A percentile compares a stretch with the other conserved stretches of the same genome.
Evolutionary conservation across 2,797 vertebrate genomes (phyloP).

Genomic region (Bradypodion ventrale): DNA sequence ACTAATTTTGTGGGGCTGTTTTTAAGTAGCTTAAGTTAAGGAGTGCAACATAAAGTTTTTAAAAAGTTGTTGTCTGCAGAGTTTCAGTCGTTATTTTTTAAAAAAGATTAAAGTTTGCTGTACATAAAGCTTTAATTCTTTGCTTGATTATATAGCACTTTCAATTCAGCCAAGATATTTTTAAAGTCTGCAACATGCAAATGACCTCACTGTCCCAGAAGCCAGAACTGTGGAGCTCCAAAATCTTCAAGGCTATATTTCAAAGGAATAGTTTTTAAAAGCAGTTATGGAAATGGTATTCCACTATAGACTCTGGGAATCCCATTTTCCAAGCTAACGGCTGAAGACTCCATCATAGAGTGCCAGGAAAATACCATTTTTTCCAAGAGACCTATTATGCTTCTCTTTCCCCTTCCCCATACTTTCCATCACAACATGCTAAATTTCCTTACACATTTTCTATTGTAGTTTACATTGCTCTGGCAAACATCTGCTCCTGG

Average conservation of each 20-base stretch:
- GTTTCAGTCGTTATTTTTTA: background rate
- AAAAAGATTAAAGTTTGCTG: background rate
- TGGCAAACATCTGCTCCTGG: background rate
- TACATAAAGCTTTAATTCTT: background rate
- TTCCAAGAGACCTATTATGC: slow-evolving; percentile 37
- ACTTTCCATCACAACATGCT: slow-evolving; percentile 11
- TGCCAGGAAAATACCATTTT: slow-evolving; percentile 59
- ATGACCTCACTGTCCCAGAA: slow-evolving; percentile 17
- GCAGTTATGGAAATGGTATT: slow-evolving; percentile 57
- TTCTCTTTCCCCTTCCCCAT: slow-evolving; percentile 1
- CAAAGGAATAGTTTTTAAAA: slow-evolving; percentile 35
- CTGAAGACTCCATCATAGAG: slow-evolving; percentile 46
- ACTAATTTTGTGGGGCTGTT: background rate
- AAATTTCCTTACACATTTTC: slow-evolving; percentile 16
- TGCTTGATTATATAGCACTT: background rate
- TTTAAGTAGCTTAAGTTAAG: background rate
- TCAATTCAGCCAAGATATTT: background rate
- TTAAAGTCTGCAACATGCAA: slow-evolving; percentile 3
- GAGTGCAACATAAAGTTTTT: background rate
- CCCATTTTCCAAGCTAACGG: slow-evolving; percentile 59
- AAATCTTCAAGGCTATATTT: slow-evolving; percentile 36
- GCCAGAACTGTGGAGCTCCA: background rate
- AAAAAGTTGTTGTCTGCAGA: slow-evolving; percentile 3
- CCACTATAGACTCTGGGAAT: slow-evolving; percentile 57
- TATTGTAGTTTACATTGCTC: slow-evolving; percentile 14